Conservation (phyloP, 2,888 invertebrate genomes). For the Diaprepes abbreviatus region DNA sequence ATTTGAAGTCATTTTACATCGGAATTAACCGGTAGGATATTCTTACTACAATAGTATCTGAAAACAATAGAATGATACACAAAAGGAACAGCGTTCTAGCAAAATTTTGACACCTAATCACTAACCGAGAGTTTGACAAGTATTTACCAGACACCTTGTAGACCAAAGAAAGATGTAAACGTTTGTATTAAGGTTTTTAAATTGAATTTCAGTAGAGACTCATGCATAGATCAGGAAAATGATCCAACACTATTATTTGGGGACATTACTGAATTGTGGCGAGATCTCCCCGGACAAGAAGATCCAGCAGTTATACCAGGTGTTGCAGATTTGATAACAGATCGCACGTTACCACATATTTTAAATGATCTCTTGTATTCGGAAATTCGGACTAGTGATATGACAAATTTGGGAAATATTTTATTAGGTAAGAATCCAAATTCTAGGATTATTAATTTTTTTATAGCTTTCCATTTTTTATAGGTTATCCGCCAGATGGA, state of each 20-base stretch:
- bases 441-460: too few species aligned
- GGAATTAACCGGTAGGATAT: too few species aligned
- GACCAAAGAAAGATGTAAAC: too few species aligned
- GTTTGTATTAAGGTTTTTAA: not conserved
- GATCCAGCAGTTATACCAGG: slow-evolving; percentile 26
- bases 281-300: slow-evolving; percentile 21
- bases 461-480: not conserved
- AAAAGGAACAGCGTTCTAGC: too few species aligned
- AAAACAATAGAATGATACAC: too few species aligned
- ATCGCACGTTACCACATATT: slow-evolving; percentile 32
- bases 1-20: too few species aligned
- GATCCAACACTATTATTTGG: not conserved
- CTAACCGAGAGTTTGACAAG: too few species aligned
- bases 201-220: not conserved
- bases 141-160: too few species aligned
- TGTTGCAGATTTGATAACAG: slow-evolving; percentile 30
- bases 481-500: slow-evolving; percentile 27
- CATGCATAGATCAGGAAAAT: not conserved
- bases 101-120: too few species aligned
- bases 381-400: slow-evolving; percentile 35
- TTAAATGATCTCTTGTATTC: slow-evolving; percentile 35
- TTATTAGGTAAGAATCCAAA: slow-evolving; percentile 27
- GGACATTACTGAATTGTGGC: slow-evolving; percentile 40
- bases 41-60: too few species aligned
- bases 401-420: slow-evolving; percentile 46